These are phyloP conservation scores for Silurus aristotelis DNA, from an alignment of 2,797 vertebrate genomes.

Conservation along the genomic window DNA sequence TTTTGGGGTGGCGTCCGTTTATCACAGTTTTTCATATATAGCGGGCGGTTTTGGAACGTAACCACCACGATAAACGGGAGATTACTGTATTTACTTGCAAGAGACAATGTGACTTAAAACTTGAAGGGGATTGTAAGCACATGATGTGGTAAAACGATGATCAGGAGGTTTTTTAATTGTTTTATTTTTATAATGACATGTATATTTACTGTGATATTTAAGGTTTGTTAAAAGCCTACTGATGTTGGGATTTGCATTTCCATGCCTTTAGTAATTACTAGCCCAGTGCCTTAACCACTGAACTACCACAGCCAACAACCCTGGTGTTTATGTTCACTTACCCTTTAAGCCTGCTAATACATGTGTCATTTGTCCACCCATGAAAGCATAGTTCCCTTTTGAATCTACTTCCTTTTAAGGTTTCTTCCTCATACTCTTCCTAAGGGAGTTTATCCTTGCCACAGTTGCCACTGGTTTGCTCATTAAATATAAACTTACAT, in stretches of 20 bases:
- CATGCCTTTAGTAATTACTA: not conserved
- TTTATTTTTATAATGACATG: not conserved
- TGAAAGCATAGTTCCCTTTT: not conserved
- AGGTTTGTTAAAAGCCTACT: not conserved
- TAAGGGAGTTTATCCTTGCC: too few species aligned
- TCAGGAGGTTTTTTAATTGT: not conserved
- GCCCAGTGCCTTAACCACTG: not conserved
- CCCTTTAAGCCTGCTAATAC: not conserved
- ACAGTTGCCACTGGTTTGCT: too few species aligned
- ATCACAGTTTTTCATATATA: too few species aligned
- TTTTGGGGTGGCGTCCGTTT: too few species aligned
- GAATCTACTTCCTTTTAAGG: too few species aligned
- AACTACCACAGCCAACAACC: conserved; percentile 4
- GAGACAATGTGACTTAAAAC: not conserved
- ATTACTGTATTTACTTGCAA: not conserved
- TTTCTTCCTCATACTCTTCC: too few species aligned
- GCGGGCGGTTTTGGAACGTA: too few species aligned
- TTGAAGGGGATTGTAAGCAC: too few species aligned
- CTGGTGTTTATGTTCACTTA: not conserved
- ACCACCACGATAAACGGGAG: too few species aligned
- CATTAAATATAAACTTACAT: too few species aligned
- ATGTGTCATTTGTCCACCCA: not conserved
- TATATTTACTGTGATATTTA: not conserved
- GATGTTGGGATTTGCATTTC: not conserved
- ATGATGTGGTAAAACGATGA: not conserved